Base-by-base conservation (phyloP, 2,888 invertebrate genomes). In the Ferrisia virgata region DNA sequence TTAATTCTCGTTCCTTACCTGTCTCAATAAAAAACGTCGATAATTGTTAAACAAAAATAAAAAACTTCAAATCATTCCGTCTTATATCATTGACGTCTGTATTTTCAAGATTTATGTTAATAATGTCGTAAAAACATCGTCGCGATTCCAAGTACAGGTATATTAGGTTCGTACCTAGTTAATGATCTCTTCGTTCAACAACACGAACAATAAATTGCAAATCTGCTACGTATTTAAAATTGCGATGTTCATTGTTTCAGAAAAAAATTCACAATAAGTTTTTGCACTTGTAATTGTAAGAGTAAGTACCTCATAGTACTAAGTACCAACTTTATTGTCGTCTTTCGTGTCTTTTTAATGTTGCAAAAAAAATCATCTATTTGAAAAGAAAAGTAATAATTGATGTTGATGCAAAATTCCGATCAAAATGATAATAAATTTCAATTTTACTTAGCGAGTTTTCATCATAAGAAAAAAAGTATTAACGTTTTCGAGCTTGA, bases 41-140 rank as follows among this genome's bases (percentile, higher is more conserved):
- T 76, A 18, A 76, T 76, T 36, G 72, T 36, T 33, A 15, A 15
- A n/a, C n/a, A 36, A 64, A 28, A 64, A 53, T 22, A 76, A 9
- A 1, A 18, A 22, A 69, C 25, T 36, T 76, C 36, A 76, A 36
- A 36, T 76, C 72, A 76, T 9, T 76, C 64, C 18, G 18, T 33
- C 72, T 36, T 33, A 76, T 11, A 36, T 36, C 36, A 76, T 25
- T 76, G 72, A 76, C 72, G 36, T 33, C 72, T 76, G 33, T 76
- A 76, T 76, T 76, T 76, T 76, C 72, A 76, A 33, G 72, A 76
- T 76, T 76, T 76, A 76, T 76, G 72, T 36, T 76, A 76, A 76
- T 76, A 76, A 76, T 76, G 72, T 76, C 72, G 72, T 76, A 76
- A 76, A 76, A 76, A 76, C 72, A 18, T 76, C 72, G 72, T 76